phyloP scores from a whole-genome alignment of 2,113 vertebrate species.

The Brachypodius melanocephalos region DNA sequence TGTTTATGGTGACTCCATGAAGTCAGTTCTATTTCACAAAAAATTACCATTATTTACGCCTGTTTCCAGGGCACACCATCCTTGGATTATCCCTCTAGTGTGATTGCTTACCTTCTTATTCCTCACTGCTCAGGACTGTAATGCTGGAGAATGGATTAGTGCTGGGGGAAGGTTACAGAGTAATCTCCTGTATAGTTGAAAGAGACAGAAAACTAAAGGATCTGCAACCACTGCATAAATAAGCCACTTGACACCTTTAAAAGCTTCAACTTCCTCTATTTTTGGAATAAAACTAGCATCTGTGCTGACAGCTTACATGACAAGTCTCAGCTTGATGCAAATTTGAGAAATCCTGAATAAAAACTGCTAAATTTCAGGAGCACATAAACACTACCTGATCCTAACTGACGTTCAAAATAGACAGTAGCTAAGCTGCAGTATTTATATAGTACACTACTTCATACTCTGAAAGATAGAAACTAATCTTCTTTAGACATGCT shows the following conservation, averaged over 20 bases:
- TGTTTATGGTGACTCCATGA: neutral
- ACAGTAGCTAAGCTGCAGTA: slow-evolving; percentile 1
- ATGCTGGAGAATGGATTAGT: neutral
- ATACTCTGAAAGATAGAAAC: neutral
- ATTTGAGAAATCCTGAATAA: slow-evolving; percentile 37
- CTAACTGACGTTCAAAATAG: slow-evolving; percentile 32
- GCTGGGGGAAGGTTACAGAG: neutral
- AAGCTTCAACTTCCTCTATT: slow-evolving; percentile 28
- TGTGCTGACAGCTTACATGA: slow-evolving; percentile 33
- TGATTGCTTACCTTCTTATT: neutral
- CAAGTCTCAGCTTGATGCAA: slow-evolving; percentile 35
- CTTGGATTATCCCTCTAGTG: neutral
- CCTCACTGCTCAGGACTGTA: neutral
- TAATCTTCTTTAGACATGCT: slow-evolving; percentile 17
- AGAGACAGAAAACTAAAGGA: slow-evolving; percentile 6
- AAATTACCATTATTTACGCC: neutral
- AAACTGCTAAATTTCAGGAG: slow-evolving; percentile 14
- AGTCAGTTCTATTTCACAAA: neutral
- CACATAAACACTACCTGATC: slow-evolving; percentile 34
- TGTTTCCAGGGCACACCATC: neutral
- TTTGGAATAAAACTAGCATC: slow-evolving; percentile 34
- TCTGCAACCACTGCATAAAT: slow-evolving; percentile 43
- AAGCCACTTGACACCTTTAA: slow-evolving; percentile 31
- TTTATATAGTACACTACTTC: slow-evolving; percentile 27
- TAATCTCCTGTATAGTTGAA: neutral